Evolutionary conservation across 2,888 invertebrate genomes (phyloP), one percentile per base, ranked within the genome.

Genomic region (Xylophagus ater): DNA sequence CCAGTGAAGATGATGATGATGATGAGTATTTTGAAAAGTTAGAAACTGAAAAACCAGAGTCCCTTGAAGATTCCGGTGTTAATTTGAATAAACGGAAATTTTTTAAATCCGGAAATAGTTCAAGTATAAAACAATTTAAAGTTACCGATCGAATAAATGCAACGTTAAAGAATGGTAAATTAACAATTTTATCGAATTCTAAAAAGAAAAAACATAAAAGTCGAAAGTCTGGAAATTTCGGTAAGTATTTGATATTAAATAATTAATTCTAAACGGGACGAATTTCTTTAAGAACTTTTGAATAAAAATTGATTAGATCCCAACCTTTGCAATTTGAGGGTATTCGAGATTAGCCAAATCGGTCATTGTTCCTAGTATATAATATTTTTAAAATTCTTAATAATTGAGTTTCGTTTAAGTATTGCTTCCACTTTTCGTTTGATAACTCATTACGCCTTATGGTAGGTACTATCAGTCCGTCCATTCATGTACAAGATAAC

Each of bases 131-230:
- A 48, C 58, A 60, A 34, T 55, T 63, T 3, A 51, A 53, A 15
- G 57, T 62, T 7, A 60, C 60, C 1, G 53, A 54, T 15, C 57
- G 57, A 26, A 58, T 62, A 3, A 56, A 51, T 3, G 60, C 57
- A 9, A 57, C 54, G 4, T 52, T 62, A 0, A 55, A 45, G 18
- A 54, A 59, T 40, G 62, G 63, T 0, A 60, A 53, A 41, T 49
- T 62, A 24, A 44, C 51, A 0, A 44, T 62, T 34, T 41, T 60
- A 23, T 49, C 52, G 30, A 25, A 19, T 14, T 20, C 40, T 13
- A 21, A 37, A 25, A 41, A 41, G 29, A 28, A 33, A 20, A 41
- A 19, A 30, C 18, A 23, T 34, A 50, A 41, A 34, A 49, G 45
- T 20, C 33, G 43, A 2, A 50, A 48, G 33, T 42, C 49, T 5